These are phyloP conservation scores for Orchesellides sinensis DNA, from an alignment of 2,888 invertebrate species.

Conservation along the genomic window DNA sequence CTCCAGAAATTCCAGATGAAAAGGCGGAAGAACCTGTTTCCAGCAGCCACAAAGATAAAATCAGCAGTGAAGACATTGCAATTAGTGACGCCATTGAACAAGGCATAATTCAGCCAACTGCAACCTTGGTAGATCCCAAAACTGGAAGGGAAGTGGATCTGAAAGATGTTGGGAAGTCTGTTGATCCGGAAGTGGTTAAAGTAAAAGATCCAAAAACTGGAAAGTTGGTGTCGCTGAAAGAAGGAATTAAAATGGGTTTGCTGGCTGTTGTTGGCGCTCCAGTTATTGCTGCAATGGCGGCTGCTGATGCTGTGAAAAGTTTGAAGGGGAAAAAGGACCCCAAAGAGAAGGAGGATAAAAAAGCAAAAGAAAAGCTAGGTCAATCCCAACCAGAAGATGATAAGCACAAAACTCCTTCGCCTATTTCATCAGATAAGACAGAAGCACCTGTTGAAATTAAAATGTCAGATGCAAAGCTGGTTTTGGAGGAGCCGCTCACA, in stretches of 20 bases:
- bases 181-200: slow-evolving; percentile 77
- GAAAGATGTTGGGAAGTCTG: slow-evolving; percentile 82
- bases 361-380: not conserved
- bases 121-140: slow-evolving; percentile 80
- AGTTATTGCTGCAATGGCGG: slow-evolving; percentile 90
- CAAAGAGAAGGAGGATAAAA: not conserved
- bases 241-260: slow-evolving; percentile 91
- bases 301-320: slow-evolving; percentile 84
- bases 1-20: no score
- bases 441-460: not conserved
- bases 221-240: slow-evolving; percentile 80
- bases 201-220: slow-evolving; percentile 77
- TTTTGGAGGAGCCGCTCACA: not conserved
- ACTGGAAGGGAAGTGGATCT: slow-evolving; percentile 85
- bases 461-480: not conserved
- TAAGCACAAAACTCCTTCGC: no score
- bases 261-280: slow-evolving; percentile 94
- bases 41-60: no score
- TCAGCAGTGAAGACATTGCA: no score
- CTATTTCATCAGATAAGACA: no score
- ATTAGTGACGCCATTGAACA: slow-evolving; percentile 26
- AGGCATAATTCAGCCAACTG: slow-evolving; percentile 4
- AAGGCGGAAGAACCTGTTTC: no score
- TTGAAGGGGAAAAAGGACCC: slow-evolving; percentile 12
- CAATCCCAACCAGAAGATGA: not conserved